Base-by-base conservation (phyloP, 1,140 invertebrate genomes). In the Hirudo medicinalis region DNA sequence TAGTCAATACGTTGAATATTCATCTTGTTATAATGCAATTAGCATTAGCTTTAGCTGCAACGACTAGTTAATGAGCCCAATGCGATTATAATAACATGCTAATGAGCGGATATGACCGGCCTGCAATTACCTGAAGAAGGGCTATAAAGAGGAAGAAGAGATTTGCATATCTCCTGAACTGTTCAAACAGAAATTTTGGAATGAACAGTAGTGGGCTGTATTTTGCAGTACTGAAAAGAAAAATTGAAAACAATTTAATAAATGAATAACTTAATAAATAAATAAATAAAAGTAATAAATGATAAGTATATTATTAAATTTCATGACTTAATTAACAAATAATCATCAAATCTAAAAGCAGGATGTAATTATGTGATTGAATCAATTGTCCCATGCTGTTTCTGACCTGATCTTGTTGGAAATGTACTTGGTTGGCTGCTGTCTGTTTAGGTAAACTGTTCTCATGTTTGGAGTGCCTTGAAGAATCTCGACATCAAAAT, bases 91-190 rank as follows among this genome's bases (percentile, higher is more conserved):
- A 49, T 17, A 49, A n/a, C 11, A 49, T 15, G 9, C 15, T 49
- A 15, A 63, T 25, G 57, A 63, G 2, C n/a, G n/a, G n/a, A n/a
- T n/a, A n/a, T n/a, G n/a, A n/a, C n/a, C n/a, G n/a, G n/a, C n/a
- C n/a, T n/a, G n/a, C n/a, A 22, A 76, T 77, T 72, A 80, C 79
- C 79, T 82, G 81, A 60, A 81, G 75, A 72, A 98, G 84, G 72
- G 97, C 91, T 77, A 98, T 97, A 79, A 94, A 92, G 77, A 98
- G 89, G 84, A 99, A 99, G 84, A 98, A 98, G 71, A 97, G 86
- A 85, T 99, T 99, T 71, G 95, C 95, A 79, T 97, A 92, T 77
- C 92, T 88, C 82, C 94, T 91, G 83, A 97, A 97, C 83, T 99
- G 96, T 84, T 98, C 95, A 79, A 97, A 87, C 66, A 99, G 83